Evolutionary conservation across 2,888 invertebrate genomes (phyloP).

Genomic region (Thyatira batis): DNA sequence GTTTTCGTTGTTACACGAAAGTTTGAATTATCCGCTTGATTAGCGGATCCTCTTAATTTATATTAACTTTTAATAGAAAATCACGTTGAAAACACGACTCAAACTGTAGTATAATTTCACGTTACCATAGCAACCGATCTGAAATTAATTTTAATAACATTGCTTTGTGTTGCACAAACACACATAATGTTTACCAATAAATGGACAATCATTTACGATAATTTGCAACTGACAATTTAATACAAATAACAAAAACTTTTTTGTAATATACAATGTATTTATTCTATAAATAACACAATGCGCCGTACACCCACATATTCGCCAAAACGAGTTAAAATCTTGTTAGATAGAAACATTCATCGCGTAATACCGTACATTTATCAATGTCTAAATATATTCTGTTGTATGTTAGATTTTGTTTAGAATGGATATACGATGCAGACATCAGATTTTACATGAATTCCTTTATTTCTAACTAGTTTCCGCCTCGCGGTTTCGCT

Average conservation of each 20-base stretch:
- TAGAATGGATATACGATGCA: no score
- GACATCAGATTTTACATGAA: no score
- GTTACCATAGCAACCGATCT: no score
- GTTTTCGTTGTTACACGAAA: neutral
- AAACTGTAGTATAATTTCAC: neutral
- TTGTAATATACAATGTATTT: neutral
- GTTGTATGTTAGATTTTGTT: no score
- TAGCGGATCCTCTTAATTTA: neutral
- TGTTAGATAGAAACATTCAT: neutral
- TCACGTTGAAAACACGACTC: neutral
- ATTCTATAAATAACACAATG: neutral
- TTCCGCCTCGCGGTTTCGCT: no score
- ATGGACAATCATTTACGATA: neutral
- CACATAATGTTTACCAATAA: no score
- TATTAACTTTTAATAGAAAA: neutral
- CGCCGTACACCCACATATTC: neutral
- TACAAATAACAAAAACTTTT: neutral
- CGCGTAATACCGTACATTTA: neutral
- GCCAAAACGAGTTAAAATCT: neutral
- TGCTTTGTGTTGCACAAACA: no score
- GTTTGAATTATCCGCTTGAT: neutral
- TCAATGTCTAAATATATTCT: no score
- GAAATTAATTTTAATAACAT: no score
- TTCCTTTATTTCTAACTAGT: no score
- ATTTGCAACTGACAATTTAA: neutral